These are phyloP conservation scores for Sarcophaga carnaria DNA, from an alignment of 2,888 invertebrate genomes.

Conservation along the genomic window DNA sequence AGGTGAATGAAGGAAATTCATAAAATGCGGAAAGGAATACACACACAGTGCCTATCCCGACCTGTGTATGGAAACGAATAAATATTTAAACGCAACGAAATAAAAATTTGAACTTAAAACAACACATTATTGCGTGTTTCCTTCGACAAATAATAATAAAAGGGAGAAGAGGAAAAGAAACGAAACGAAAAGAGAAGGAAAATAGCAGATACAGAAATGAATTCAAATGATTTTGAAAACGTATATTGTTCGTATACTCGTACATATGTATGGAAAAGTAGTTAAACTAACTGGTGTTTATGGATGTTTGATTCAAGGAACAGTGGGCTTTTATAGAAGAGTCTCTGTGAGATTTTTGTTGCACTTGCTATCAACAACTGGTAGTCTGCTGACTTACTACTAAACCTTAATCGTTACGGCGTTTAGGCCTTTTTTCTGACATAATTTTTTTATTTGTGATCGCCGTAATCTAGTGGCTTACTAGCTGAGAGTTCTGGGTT, in stretches of 20 bases:
- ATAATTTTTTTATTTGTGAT: no score
- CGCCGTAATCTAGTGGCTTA: no score
- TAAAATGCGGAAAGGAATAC: slow-evolving; percentile 28
- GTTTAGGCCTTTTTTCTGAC: no score
- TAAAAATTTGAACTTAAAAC: slow-evolving; percentile 28
- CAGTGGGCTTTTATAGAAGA: slow-evolving; percentile 3
- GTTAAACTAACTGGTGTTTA: slow-evolving; percentile 15
- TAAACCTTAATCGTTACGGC: no score
- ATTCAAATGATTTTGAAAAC: slow-evolving; percentile 38
- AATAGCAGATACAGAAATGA: slow-evolving; percentile 18
- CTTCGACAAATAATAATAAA: slow-evolving; percentile 26
- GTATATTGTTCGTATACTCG: background rate
- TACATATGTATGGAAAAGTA: slow-evolving; percentile 15
- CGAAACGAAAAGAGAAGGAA: background rate
- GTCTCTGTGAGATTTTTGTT: background rate
- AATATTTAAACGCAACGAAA: background rate
- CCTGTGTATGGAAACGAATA: background rate
- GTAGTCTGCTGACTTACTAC: no score
- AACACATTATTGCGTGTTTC: slow-evolving; percentile 67
- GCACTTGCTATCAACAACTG: no score
- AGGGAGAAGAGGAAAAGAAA: background rate
- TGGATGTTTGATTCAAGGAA: background rate
- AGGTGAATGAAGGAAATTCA: slow-evolving; percentile 30
- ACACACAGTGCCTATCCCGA: no score
- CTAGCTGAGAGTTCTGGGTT: no score